Evolutionary conservation across 2,888 invertebrate genomes (phyloP), one percentile per base, ranked within the genome.

Genomic region (Erebia ligea): DNA sequence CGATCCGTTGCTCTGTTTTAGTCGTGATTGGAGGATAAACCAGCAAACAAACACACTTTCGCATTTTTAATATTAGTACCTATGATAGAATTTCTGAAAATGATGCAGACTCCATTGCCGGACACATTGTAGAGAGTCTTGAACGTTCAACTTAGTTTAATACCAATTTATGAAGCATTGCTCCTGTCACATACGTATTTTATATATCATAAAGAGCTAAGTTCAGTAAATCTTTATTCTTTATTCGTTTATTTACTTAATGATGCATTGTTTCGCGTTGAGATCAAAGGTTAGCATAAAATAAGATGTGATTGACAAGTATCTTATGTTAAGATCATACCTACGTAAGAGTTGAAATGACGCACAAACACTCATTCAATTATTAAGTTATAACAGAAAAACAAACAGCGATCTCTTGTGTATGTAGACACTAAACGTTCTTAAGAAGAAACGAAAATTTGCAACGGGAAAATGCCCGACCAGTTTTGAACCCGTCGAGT

Each of bases 251-350:
- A 2, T 61, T 15, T n/a, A 15, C 10, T 48, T 48, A 62, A 19
- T 62, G 21, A 25, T 15, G 45, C 56, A 57, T 56, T 54, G 19
- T 56, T 65, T 65, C 21, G 19, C 52, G 61, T 19, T 42, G 19
- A 62, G 62, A 62, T 62, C 42, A 59, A 59, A 67, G 50, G 48
- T 59, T 25, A 50, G 17, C 58, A 58, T 59, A 52, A 68, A 61
- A 57, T 57, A 42, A 45, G 45, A 21, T 15, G 15, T 62, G 62
- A 62, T 48, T 45, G 62, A 62, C 40, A 54, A 65, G 65, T 54
- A 42, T 40, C 56, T 45, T 62, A 19, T 2, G 45, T 48, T 21
- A 34, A 34, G 34, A 34, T 34, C 34, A 34, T 34, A 1, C 40
- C 10, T 25, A 59, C 59, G 62, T 48, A 9, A 34, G 15, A 62